Base-by-base conservation (phyloP, 1,140 invertebrate species). In the Zaprionus nigranus region DNA sequence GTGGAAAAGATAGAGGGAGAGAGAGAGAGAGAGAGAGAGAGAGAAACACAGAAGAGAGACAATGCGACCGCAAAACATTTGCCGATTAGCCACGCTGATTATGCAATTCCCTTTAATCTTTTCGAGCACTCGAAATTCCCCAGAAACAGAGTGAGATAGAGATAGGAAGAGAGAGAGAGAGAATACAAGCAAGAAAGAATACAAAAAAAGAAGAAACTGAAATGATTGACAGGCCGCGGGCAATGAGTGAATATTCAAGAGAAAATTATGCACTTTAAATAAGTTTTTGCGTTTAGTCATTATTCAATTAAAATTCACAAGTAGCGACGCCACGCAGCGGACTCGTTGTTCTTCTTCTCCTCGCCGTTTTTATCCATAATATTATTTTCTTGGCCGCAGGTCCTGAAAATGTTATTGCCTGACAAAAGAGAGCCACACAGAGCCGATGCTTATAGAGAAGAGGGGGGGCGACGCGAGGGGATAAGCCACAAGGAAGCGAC, bases 41-140 rank as follows among this genome's bases (percentile, higher is more conserved):
- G 17, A 11, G 30, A 11, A 34, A 34, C 6, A 2, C 6, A 36
- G n/a, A 9, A 11, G 22, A 63, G 59, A n/a, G 20, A 61, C 26
- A 22, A 36, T 60, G 68, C 43, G 75, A 74, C 79, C 79, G 63
- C 71, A 81, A 71, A 81, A 81, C 72, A 81, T 78, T 81, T 81
- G 76, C 53, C 74, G 78, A 82, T 66, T 72, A 77, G 78, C 53
- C 64, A 72, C 79, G 62, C 76, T 82, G 83, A 86, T 86, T 86
- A 80, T 82, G 69, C 66, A 62, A 86, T 86, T 87, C 69, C 60
- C 76, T 86, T 87, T 82, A 69, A 82, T 82, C 75, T 85, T 67
- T 64, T 63, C 28, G 38, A 40, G 36, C 59, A 49, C 20, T 49
- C 24, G 58, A 59, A 75, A 59, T 63, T 54, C 13, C 28, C 43